Percentiles rank a stretch among this genome's conserved stretches.
Evolutionary conservation across 2,113 vertebrate genomes (phyloP).

Genomic region (Ctenodactylus gundi): DNA sequence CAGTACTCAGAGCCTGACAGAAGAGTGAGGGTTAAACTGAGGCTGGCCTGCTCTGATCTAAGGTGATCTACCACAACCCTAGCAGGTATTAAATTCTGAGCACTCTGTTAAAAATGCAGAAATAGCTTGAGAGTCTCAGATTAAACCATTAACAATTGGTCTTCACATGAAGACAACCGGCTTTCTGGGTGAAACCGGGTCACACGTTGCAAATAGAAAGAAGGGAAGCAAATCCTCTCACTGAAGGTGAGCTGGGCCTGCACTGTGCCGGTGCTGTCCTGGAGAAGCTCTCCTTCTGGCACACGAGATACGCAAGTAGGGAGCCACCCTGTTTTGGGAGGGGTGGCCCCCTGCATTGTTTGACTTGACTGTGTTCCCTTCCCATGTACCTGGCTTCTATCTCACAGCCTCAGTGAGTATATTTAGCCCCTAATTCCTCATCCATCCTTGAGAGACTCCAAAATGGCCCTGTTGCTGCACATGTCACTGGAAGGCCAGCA

Average conservation of each 20-base stretch:
- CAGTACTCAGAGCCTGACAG: neutral
- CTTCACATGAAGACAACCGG: conserved; percentile 57
- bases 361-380: neutral
- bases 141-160: conserved; percentile 67
- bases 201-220: conserved; percentile 53
- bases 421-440: neutral
- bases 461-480: neutral
- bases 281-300: neutral
- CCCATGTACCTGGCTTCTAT: neutral
- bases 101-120: conserved; percentile 17
- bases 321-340: neutral
- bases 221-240: conserved; percentile 67
- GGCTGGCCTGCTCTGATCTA: neutral
- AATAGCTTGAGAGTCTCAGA: conserved; percentile 58
- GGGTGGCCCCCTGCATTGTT: too few relatives aligned
- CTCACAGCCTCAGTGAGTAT: neutral
- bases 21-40: neutral
- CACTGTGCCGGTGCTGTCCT: conserved; percentile 1
- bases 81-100: conserved; percentile 48
- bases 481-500: neutral
- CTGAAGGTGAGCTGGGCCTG: conserved; percentile 59
- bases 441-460: neutral
- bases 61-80: neutral
- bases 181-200: conserved; percentile 55
- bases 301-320: conserved; percentile 22